Conservation (phyloP, 2,888 invertebrate species). For the Toxonevra muliebris region DNA sequence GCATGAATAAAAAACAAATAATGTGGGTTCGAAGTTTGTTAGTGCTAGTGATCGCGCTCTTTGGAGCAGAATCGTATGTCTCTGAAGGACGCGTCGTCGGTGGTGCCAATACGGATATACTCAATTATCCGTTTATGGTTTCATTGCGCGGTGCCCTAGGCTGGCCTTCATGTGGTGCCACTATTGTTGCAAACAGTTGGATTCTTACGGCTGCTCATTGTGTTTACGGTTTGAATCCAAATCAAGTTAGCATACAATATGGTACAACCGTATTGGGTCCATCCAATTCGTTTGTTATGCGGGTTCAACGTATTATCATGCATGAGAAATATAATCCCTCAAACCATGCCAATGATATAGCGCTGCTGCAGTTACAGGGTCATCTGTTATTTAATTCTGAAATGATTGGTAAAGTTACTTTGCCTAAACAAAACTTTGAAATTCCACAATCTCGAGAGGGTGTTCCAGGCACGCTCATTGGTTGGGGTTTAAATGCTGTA, state of each 20-base stretch:
- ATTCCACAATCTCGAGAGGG: constrained; percentile 48
- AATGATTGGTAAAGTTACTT: constrained; percentile 49
- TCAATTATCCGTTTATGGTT: constrained; percentile 56
- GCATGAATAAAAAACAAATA: no score
- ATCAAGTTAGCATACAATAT: constrained; percentile 49
- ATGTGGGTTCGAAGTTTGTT: constrained; percentile 4
- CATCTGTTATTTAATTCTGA: constrained; percentile 50
- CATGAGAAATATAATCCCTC: constrained; percentile 55
- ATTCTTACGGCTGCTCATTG: constrained; percentile 59
- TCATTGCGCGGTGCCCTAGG: constrained; percentile 50
- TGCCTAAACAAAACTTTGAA: constrained; percentile 49
- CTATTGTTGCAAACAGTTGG: constrained; percentile 49
- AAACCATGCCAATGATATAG: constrained; percentile 62
- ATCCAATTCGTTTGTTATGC: constrained; percentile 47
- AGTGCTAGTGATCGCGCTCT: constrained; percentile 17
- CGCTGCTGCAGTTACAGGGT: constrained; percentile 57
- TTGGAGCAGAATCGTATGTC: constrained; percentile 37
- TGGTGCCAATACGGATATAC: constrained; percentile 51
- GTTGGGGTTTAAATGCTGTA: constrained; percentile 61
- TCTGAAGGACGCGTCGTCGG: constrained; percentile 55
- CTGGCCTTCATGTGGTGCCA: constrained; percentile 54
- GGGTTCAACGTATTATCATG: constrained; percentile 51
- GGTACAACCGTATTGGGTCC: constrained; percentile 46
- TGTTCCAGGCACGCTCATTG: constrained; percentile 49
- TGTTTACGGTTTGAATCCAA: constrained; percentile 35